Evolutionary conservation across 1,140 invertebrate genomes (phyloP), one percentile per base, ranked within the genome.

Genomic region (Plodia interpunctella): DNA sequence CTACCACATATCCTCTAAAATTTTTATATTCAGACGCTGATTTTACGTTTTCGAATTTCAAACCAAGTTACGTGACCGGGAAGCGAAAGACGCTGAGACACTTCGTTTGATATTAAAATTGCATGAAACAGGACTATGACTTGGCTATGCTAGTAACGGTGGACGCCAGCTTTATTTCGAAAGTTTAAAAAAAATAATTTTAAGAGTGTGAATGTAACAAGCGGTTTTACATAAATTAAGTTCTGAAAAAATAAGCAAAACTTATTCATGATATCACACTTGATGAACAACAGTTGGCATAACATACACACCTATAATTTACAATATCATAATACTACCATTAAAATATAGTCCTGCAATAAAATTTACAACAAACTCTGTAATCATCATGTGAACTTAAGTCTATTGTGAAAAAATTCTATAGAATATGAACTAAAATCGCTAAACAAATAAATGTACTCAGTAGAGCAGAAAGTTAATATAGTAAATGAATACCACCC

Each of bases 21-120:
- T 80, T 80, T 81, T 77, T 80, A 81, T 78, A 77, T 81, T 78
- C 75, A 80, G 70, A 80, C 69, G 68, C 74, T 76, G 81, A 80
- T 77, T 81, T 78, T 80, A 75, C 76, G 74, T 83, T 80, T 80
- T 80, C 70, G 65, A 78, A 74, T 77, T 78, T 80, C 67, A 75
- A 76, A 77, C 73, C 76, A 70, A 72, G 64, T 69, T 76, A 82
- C 78, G 81, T 84, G 81, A 76, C 76, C 68, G 55, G 78, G 59
- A 62, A 67, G 65, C 66, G 70, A 74, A 77, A 69, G 70, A 71
- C 64, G 66, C 53, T 59, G 63, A 69, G 68, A 72, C 70, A 72
- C 69, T 74, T 78, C 72, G 62, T 72, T 69, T 67, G 60, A 70
- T 66, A 70, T 69, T 72, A 74, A 72, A 74, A 67, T 63, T 63